Conservation (phyloP, 2,113 vertebrate genomes). For the Balaenoptera acutorostrata region DNA sequence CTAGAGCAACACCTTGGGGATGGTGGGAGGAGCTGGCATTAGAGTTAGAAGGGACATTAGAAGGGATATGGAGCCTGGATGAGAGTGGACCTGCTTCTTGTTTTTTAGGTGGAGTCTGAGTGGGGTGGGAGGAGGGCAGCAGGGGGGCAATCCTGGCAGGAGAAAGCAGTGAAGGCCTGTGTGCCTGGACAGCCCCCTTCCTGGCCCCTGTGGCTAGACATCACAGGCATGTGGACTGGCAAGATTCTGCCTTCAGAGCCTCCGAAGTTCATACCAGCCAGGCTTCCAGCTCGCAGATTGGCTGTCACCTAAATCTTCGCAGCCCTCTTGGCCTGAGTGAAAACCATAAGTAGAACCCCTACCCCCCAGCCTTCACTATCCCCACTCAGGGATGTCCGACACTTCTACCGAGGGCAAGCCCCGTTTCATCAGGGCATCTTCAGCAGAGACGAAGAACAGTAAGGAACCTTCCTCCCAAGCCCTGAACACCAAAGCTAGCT, state of each 20-base stretch:
- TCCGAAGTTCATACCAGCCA: background rate
- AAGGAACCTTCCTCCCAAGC: background rate
- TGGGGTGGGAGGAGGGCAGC: background rate
- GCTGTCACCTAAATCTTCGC: background rate
- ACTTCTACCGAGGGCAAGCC: background rate
- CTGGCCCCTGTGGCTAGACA: background rate
- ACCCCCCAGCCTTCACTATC: background rate
- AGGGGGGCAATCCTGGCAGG: background rate
- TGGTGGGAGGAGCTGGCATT: background rate
- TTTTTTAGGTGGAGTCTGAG: background rate
- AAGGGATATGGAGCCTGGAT: background rate
- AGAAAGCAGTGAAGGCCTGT: background rate
- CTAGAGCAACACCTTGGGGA: background rate
- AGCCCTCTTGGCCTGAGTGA: background rate
- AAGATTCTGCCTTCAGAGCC: background rate
- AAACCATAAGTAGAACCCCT: background rate
- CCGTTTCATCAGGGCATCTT: background rate
- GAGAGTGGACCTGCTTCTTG: background rate
- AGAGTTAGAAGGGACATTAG: background rate
- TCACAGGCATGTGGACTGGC: background rate
- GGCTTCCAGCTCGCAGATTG: background rate
- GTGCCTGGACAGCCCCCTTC: background rate
- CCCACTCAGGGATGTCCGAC: background rate
- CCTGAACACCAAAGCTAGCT: background rate
- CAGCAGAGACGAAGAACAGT: background rate